Conservation (phyloP, 1,140 invertebrate genomes). For the Papilio helenus region DNA sequence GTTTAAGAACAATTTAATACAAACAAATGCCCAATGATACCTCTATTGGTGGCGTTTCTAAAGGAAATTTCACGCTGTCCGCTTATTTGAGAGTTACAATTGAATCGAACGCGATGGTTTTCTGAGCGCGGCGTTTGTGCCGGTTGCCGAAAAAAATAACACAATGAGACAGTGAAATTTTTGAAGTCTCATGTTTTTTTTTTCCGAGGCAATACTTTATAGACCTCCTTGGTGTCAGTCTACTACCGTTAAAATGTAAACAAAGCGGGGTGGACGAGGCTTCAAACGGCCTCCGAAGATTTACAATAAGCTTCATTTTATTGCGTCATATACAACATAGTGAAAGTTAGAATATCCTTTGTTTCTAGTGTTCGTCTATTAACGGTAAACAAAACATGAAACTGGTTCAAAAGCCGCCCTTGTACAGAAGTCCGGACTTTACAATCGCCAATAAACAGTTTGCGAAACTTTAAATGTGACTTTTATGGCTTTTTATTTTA, state of each 20-base stretch:
- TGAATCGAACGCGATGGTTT: conserved; percentile 54
- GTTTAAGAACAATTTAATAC: conserved; percentile 74
- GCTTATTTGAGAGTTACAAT: conserved; percentile 63
- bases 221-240: conserved; percentile 61
- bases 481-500: conserved; percentile 50
- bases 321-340: conserved; percentile 75
- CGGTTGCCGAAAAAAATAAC: conserved; percentile 48
- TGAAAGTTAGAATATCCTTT: conserved; percentile 71
- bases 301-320: conserved; percentile 65
- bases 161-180: conserved; percentile 65
- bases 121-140: conserved; percentile 56
- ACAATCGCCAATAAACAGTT: conserved; percentile 61
- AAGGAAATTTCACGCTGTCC: conserved; percentile 70
- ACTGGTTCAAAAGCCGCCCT: conserved; percentile 53
- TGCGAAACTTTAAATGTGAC: conserved; percentile 63
- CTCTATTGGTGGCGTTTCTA: conserved; percentile 66
- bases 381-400: conserved; percentile 71
- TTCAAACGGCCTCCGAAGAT: conserved; percentile 50
- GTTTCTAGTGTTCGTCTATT: conserved; percentile 58
- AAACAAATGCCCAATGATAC: conserved; percentile 76
- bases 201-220: conserved; percentile 64
- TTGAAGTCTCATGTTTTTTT: conserved; percentile 68
- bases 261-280: conserved; percentile 58
- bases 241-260: conserved; percentile 78
- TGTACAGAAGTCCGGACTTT: conserved; percentile 65